Evolutionary conservation across 2,113 vertebrate species (phyloP).

Genomic region (Pluvianellus socialis): DNA sequence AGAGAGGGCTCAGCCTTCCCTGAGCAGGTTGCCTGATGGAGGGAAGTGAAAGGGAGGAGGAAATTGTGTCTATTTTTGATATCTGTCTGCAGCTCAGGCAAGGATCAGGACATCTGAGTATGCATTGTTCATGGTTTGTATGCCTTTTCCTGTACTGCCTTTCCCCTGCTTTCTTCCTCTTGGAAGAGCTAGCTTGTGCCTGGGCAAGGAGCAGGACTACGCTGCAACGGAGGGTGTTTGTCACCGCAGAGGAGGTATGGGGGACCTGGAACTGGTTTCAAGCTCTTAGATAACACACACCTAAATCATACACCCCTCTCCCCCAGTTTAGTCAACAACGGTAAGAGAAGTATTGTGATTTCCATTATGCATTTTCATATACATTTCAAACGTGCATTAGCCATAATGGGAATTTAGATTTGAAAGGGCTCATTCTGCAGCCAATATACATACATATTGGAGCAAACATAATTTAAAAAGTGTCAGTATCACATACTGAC

Average conservation of each 20-base stretch:
- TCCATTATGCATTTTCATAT: neutral
- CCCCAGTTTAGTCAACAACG: neutral
- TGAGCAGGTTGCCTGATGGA: neutral
- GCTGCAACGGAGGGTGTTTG: neutral
- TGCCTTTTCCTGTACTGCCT: neutral
- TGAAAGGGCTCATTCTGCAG: neutral
- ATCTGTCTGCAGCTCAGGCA: neutral
- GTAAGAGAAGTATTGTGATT: neutral
- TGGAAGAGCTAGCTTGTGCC: neutral
- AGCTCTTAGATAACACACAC: neutral
- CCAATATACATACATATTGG: neutral
- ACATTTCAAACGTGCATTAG: neutral
- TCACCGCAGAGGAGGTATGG: rapidly evolving
- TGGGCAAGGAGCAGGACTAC: neutral
- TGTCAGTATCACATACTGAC: neutral
- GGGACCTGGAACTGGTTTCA: neutral
- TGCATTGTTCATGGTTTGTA: neutral
- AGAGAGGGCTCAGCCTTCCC: neutral
- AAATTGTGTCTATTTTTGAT: neutral
- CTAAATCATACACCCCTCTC: too few species aligned
- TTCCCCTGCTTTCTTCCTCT: neutral
- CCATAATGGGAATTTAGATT: neutral
- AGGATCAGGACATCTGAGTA: neutral
- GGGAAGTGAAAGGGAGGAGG: neutral
- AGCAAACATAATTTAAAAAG: neutral